A percentile compares a stretch with the other conserved stretches of the same genome.
These are phyloP conservation scores for Mizuhopecten yessoensis DNA, from an alignment of 1,140 invertebrate genomes.

Conservation along the genomic window DNA sequence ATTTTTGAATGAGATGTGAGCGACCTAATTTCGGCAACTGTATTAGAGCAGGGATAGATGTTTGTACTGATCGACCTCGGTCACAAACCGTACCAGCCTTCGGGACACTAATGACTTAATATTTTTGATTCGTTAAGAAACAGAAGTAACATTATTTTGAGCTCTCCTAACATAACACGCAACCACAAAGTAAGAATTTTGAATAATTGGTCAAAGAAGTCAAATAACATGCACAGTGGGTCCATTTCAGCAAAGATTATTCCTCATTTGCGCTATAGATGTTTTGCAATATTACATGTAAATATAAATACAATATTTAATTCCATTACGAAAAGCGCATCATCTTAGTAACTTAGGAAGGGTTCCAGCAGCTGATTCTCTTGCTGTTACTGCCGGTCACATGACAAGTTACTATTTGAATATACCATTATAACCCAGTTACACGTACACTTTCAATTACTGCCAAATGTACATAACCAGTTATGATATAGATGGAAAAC, in stretches of 20 bases:
- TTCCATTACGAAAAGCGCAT: no score
- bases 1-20: not conserved
- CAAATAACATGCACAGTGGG: not conserved
- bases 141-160: not conserved
- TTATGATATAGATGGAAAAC: no score
- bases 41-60: not conserved
- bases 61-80: not conserved
- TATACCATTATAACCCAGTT: no score
- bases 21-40: not conserved
- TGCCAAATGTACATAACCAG: no score
- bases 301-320: no score
- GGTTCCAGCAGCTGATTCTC: no score
- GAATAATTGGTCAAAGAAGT: not conserved
- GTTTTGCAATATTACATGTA: no score
- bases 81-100: not conserved
- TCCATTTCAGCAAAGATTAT: not conserved
- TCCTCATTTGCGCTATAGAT: not conserved
- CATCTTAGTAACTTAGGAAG: no score
- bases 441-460: no score
- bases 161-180: not conserved
- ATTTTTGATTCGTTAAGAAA: not conserved
- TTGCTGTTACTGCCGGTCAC: no score
- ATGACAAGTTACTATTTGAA: no score
- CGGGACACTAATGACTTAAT: not conserved
- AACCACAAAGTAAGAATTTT: not conserved